Evolutionary conservation across 1,140 invertebrate genomes (phyloP).

Genomic region (Lerema accius): DNA sequence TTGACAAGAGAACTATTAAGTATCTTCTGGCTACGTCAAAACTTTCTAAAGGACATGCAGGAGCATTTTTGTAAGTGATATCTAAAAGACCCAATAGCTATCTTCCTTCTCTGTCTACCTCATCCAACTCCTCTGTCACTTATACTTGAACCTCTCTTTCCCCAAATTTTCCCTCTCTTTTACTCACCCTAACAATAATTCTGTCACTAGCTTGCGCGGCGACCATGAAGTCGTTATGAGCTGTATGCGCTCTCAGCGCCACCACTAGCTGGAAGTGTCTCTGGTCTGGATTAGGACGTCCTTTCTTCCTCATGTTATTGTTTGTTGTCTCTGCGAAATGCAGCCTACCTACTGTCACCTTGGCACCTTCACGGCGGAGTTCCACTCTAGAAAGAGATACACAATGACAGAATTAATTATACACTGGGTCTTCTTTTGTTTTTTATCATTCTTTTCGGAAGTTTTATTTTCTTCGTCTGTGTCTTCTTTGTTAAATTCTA

Average conservation of each 20-base stretch:
- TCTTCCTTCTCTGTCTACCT: too few species aligned
- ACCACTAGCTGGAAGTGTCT: slow-evolving; percentile 97
- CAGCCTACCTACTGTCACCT: slow-evolving; percentile 96
- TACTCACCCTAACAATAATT: slow-evolving; percentile 96
- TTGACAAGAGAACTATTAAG: too few species aligned
- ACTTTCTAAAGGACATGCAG: too few species aligned
- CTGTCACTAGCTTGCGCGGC: slow-evolving; percentile 96
- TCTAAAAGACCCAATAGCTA: too few species aligned
- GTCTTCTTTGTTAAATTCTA: too few species aligned
- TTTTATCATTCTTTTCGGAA: too few species aligned
- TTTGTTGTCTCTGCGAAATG: slow-evolving; percentile 99
- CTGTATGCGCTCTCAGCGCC: slow-evolving; percentile 94
- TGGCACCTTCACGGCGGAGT: slow-evolving; percentile 91
- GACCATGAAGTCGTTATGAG: slow-evolving; percentile 89
- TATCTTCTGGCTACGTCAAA: too few species aligned
- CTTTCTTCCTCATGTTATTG: slow-evolving; percentile 99
- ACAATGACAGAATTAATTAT: background rate
- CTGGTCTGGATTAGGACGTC: slow-evolving; percentile 99
- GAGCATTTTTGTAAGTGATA: too few species aligned
- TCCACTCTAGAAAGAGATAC: slow-evolving; percentile 87
- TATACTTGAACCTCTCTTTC: too few species aligned
- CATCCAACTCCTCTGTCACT: background rate
- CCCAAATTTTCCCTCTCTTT: background rate
- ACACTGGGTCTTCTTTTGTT: too few species aligned
- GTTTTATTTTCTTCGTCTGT: too few species aligned